A percentile compares a stretch with the other conserved stretches of the same genome.
Evolutionary conservation across 2,797 vertebrate species (phyloP).

Genomic region (Alca torda): DNA sequence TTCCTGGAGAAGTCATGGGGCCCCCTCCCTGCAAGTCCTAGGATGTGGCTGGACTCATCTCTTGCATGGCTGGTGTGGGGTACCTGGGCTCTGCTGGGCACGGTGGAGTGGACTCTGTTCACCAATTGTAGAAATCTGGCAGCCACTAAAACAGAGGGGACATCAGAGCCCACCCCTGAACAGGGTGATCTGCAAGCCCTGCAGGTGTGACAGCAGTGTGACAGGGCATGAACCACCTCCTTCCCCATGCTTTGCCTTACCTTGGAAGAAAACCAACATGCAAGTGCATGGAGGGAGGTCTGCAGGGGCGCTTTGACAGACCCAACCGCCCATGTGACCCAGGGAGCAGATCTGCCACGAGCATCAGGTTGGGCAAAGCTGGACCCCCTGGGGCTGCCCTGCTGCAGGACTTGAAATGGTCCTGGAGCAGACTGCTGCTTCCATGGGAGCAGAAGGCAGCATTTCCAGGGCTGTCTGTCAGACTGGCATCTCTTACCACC

Average conservation of each 20-base stretch:
- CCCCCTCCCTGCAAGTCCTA: background rate
- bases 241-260: background rate
- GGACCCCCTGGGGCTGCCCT: background rate
- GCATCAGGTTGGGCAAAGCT: background rate
- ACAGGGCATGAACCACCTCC: background rate
- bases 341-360: background rate
- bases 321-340: background rate
- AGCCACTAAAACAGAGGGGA: background rate
- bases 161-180: background rate
- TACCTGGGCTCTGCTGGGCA: background rate
- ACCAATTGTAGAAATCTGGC: background rate
- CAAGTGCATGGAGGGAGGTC: accelerated
- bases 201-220: background rate
- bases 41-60: background rate
- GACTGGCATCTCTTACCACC: background rate
- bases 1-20: background rate
- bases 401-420: background rate
- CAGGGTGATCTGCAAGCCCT: background rate
- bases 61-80: background rate
- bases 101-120: background rate
- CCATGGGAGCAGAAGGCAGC: background rate
- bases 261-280: background rate
- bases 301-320: accelerated
- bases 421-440: background rate
- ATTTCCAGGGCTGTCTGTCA: background rate